Evolutionary conservation across 2,888 invertebrate species (phyloP), one percentile per base, ranked within the genome.

Genomic region (Drosophila maculinotata): DNA sequence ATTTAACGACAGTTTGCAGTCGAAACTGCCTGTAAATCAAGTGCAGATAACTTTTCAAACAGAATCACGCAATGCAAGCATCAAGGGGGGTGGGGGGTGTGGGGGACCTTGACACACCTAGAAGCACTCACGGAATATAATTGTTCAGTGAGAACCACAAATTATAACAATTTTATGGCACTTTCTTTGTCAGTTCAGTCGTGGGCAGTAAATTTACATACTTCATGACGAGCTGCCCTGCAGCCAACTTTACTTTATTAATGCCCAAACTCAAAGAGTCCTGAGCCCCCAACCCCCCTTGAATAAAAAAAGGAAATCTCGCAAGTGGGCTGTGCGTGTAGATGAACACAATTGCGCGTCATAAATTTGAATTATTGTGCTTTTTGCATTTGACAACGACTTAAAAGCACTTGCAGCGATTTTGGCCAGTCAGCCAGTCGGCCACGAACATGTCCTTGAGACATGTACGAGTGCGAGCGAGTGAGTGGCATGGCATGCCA

Each of bases 351-450:
- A 86, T 86, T 80, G 81, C 80, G 81, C 87, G 81, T 84, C 87
- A 82, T 83, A 83, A 83, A 83, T 87, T 83, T 83, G 87, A 83
- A 82, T 83, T 83, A 83, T 83, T 87, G 86, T 87, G 78, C 81
- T 83, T 79, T 87, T 87, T 87, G 83, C 83, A 83, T 83, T 83
- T 83, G 83, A 83, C 83, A 83, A 83, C 75, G 83, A 87, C 87
- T 87, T 85, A 70, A 82, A 82, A 85, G 86, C 79, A 87, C 87
- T 83, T 87, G 83, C 83, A 85, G 87, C 83, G 83, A 85, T 83
- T 87, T 86, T 87, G 25, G 66, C 54, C 79, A 63, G 78, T 75
- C 69, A 42, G 67, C 57, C 77, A 52, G 80, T 70, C 65, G 58
- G 62, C 71, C 65, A 75, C 77, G 85, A 86, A 83, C 71, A 87